Base-by-base conservation (phyloP, 2,113 vertebrate species). In the Poecilia latipinna region DNA sequence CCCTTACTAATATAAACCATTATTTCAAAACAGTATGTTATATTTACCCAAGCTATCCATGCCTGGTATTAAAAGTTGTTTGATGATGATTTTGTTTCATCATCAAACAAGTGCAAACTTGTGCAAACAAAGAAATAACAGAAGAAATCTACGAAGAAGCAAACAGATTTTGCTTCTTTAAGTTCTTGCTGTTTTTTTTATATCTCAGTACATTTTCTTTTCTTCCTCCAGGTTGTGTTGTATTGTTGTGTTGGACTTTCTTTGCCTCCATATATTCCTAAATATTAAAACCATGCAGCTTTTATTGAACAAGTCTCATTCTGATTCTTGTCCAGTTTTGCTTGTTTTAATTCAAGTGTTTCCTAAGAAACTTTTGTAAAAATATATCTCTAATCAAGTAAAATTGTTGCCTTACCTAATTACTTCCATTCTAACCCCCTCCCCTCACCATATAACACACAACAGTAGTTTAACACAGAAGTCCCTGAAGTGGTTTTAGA, bases 251-350 rank as follows among this genome's bases (percentile, higher is more conserved):
- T 22, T 54, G 4, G 22, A 54, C 48, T 19, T 57, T 57, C 7
- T 57, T n/a, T 57, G 19, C 24, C 22, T 24, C 19, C 51, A 57
- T 57, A 24, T 57, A 54, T 17, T 57, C 51, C 24, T 57, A 57
- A n/a, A 10, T n/a, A 7, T 57, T 57, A n/a, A 57, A n/a, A 57
- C 22, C 51, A 57, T 11, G 24, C 22, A 24, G 22, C 19, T 22
- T 72, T 60, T 63, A 74, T 74, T 70, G 42, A 70, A 29, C 17
- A 75, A 5, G 28, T 17, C 31, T 70, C 48, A 60, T 26, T 57
- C 51, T 0, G 17, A 8, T 63, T 32, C 62, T 10, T 19, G 29
- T 64, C 51, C 24, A 57, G 2, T 57, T 57, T 57, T 24, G 24
- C 51, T n/a, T n/a, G 22, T 57, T 57, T 57, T 57, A n/a, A 10